Evolutionary conservation across 2,888 invertebrate genomes (phyloP).

Genomic region (Phyllotreta striolata): DNA sequence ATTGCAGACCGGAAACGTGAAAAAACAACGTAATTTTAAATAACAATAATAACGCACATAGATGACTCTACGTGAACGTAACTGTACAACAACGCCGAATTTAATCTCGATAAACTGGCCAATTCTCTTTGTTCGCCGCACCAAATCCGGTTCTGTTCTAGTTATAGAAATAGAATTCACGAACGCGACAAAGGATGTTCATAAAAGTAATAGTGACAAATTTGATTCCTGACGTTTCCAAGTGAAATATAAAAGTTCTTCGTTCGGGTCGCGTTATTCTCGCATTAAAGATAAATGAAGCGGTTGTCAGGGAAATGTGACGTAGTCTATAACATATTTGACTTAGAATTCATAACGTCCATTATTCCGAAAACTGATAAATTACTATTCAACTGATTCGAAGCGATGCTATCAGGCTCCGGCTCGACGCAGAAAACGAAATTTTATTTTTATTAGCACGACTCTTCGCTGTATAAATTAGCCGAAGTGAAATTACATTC

Average conservation of each 20-base stretch:
- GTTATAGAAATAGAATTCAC: slow-evolving; percentile 3
- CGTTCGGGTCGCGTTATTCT: slow-evolving; percentile 14
- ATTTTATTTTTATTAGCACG: neutral
- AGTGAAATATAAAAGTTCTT: slow-evolving; percentile 23
- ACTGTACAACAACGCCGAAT: neutral
- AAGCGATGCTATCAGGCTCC: neutral
- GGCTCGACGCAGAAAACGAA: neutral
- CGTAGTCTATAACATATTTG: slow-evolving; percentile 19
- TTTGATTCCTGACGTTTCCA: slow-evolving; percentile 21
- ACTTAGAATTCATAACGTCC: slow-evolving; percentile 17
- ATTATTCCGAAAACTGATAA: slow-evolving; percentile 7
- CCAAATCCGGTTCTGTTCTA: too few relatives aligned
- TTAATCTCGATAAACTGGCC: slow-evolving; percentile 2
- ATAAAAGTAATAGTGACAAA: slow-evolving; percentile 24
- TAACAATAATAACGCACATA: neutral
- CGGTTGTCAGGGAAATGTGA: slow-evolving; percentile 19
- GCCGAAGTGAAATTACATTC: slow-evolving; percentile 11
- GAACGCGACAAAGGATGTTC: slow-evolving; percentile 19
- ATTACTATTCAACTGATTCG: too few relatives aligned
- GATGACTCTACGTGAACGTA: too few relatives aligned
- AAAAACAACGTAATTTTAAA: slow-evolving; percentile 22
- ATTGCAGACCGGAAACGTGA: slow-evolving; percentile 27
- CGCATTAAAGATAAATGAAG: slow-evolving; percentile 21
- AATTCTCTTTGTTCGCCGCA: too few relatives aligned
- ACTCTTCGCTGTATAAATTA: too few relatives aligned